A percentile compares a stretch with the other conserved stretches of the same genome.
Evolutionary conservation across 1,140 invertebrate genomes (phyloP).

Genomic region (Eriosoma lanigerum): DNA sequence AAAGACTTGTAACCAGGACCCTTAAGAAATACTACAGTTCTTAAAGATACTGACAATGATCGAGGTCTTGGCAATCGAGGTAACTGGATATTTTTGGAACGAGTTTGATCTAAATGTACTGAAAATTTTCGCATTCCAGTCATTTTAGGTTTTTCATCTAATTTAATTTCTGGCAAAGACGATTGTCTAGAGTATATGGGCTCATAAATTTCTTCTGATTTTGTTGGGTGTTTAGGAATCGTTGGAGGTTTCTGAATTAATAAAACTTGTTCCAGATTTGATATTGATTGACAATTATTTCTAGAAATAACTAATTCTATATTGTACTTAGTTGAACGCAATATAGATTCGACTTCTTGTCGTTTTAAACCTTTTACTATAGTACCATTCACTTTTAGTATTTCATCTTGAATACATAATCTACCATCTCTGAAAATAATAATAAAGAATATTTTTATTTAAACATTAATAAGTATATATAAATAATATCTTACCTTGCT

Average conservation of each 20-base stretch:
- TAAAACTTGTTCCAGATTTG: background rate
- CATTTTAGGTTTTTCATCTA: slow-evolving; percentile 53
- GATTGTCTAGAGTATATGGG: slow-evolving; percentile 53
- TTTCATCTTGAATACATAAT: slow-evolving; percentile 66
- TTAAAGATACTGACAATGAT: slow-evolving; percentile 68
- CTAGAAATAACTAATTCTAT: slow-evolving; percentile 64
- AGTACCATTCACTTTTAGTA: slow-evolving; percentile 69
- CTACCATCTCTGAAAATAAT: slow-evolving; percentile 62
- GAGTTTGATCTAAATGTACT: slow-evolving; percentile 48
- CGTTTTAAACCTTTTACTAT: slow-evolving; percentile 66
- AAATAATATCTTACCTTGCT: slow-evolving; percentile 22
- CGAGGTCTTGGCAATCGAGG: slow-evolving; percentile 67
- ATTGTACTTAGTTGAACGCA: slow-evolving; percentile 61
- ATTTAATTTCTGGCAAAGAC: slow-evolving; percentile 55
- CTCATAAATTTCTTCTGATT: slow-evolving; percentile 23
- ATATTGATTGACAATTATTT: slow-evolving; percentile 51
- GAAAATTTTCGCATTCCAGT: slow-evolving; percentile 58
- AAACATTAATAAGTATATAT: background rate
- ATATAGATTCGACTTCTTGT: slow-evolving; percentile 64
- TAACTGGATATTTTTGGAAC: background rate
- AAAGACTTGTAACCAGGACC: slow-evolving; percentile 81
- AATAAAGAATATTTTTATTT: background rate
- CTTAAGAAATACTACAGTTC: slow-evolving; percentile 79
- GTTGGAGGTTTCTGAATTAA: slow-evolving; percentile 43
- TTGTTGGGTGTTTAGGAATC: slow-evolving; percentile 15